phyloP scores from a whole-genome alignment of 1,140 invertebrate species.

The Leptestheria dahalacensis region DNA sequence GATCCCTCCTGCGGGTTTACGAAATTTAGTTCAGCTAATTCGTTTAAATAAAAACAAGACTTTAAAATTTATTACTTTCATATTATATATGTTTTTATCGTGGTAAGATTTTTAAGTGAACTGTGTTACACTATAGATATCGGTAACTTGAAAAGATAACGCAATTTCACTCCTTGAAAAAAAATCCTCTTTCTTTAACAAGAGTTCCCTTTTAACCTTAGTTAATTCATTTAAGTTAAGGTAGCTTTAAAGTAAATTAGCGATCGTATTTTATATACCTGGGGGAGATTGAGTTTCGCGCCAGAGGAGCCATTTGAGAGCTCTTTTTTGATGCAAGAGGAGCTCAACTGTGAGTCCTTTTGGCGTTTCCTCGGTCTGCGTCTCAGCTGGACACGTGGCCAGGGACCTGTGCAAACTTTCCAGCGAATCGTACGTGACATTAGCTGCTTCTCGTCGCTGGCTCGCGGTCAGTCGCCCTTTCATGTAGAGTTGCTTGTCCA shows the following conservation, averaged over 20 bases:
- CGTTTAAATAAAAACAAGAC: conserved; percentile 4
- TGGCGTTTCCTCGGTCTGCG: conserved; percentile 38
- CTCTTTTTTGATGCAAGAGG: conserved; percentile 75
- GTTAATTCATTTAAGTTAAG: not conserved
- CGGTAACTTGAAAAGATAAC: too few relatives aligned
- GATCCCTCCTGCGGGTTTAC: conserved; percentile 9
- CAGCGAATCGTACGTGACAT: conserved; percentile 49
- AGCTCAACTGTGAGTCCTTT: conserved; percentile 47
- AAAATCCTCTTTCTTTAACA: not conserved
- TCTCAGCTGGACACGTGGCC: conserved; percentile 34
- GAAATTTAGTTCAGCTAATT: not conserved
- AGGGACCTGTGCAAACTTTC: conserved; percentile 56
- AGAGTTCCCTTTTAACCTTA: not conserved
- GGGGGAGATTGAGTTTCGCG: conserved; percentile 63
- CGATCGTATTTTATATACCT: conserved; percentile 48
- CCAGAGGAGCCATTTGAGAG: conserved; percentile 76
- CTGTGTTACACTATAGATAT: too few relatives aligned
- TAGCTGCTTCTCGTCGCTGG: conserved; percentile 29
- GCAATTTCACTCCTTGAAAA: too few relatives aligned
- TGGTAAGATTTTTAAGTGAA: too few relatives aligned
- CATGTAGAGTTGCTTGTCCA: not conserved
- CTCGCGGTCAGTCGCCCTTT: not conserved
- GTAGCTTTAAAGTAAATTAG: not conserved
- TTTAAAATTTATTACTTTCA: not conserved
- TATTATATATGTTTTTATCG: too few relatives aligned